Evolutionary conservation across 2,797 vertebrate species (phyloP).

Genomic region (Taeniopygia guttata): DNA sequence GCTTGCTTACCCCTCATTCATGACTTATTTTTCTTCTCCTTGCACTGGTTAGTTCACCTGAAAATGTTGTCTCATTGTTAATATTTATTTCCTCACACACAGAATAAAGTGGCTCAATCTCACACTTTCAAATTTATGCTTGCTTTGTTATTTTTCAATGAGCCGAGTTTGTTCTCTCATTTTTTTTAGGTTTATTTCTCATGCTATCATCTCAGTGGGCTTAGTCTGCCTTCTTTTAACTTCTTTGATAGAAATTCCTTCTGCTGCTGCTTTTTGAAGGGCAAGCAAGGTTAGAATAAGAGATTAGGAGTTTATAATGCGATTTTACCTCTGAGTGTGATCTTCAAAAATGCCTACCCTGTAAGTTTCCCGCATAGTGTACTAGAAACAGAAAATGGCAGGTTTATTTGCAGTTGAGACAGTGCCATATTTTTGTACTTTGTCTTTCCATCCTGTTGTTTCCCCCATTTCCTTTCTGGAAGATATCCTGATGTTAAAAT

Average conservation of each 20-base stretch:
- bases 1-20: not conserved
- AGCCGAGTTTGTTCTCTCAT: not conserved
- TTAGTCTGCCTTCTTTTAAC: not conserved
- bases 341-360: not conserved
- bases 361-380: not conserved
- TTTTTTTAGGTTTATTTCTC: not conserved
- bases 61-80: not conserved
- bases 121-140: not conserved
- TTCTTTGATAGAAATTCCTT: not conserved
- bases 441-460: not conserved
- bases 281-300: not conserved
- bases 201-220: not conserved
- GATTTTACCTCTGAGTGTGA: not conserved
- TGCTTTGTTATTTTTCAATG: not conserved
- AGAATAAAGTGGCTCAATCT: not conserved
- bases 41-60: not conserved
- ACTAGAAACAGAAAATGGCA: not conserved
- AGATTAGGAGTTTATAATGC: not conserved
- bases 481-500: not conserved
- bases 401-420: not conserved
- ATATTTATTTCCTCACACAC: not conserved
- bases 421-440: not conserved
- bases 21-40: not conserved
- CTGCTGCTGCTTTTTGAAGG: not conserved
- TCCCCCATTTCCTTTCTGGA: slow-evolving; percentile 12